These are phyloP conservation scores for Drosophila birchii DNA, from an alignment of 2,888 invertebrate species.

Conservation along the genomic window DNA sequence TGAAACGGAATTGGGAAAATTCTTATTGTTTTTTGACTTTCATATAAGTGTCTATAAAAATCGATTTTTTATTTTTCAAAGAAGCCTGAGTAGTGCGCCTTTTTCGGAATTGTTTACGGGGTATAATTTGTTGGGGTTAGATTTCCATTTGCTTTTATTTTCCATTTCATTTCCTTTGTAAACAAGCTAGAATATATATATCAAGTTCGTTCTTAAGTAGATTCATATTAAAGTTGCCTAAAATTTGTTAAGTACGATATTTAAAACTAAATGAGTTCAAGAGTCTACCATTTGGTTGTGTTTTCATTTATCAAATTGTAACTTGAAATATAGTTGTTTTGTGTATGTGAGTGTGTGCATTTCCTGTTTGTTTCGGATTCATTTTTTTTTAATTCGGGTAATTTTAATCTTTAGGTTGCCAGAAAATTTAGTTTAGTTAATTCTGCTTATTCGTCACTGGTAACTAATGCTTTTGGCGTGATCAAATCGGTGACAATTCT, in stretches of 20 bases:
- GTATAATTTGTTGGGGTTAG: constrained; percentile 16
- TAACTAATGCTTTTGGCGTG: constrained; percentile 52
- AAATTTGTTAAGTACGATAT: constrained; percentile 67
- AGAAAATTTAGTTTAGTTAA: constrained; percentile 37
- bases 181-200: constrained; percentile 76
- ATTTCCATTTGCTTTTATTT: constrained; percentile 43
- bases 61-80: constrained; percentile 26
- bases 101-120: constrained; percentile 28
- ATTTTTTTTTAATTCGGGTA: constrained; percentile 2
- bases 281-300: constrained; percentile 43
- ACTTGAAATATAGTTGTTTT: constrained; percentile 44
- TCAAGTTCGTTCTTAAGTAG: constrained; percentile 65
- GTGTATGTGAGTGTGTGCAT: constrained; percentile 42
- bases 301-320: constrained; percentile 47
- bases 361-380: constrained; percentile 24
- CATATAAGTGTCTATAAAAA: constrained; percentile 47
- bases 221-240: constrained; percentile 74
- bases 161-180: constrained; percentile 48
- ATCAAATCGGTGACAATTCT: constrained; percentile 43
- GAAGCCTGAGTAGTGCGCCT: constrained; percentile 47
- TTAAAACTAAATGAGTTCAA: constrained; percentile 72
- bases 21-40: constrained; percentile 23
- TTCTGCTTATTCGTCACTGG: constrained; percentile 39
- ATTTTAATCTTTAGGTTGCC: constrained; percentile 13
- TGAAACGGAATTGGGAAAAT: constrained; percentile 44